phyloP scores from a whole-genome alignment of 2,888 invertebrate genomes.

The Ptychoptera contaminata region DNA sequence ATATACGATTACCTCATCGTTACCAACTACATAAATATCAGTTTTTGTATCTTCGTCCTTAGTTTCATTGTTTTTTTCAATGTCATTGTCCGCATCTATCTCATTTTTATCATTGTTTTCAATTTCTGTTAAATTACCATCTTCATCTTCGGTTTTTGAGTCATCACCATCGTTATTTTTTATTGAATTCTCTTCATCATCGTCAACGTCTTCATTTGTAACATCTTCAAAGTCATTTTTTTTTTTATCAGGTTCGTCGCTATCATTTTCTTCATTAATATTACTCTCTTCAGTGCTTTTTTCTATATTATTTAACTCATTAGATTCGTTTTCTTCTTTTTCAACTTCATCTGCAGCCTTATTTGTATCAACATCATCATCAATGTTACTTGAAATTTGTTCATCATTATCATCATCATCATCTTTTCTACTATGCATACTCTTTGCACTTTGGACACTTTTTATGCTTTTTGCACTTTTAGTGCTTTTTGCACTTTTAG shows the following conservation, averaged over 20 bases:
- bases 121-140: constrained; percentile 12
- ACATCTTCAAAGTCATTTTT: constrained; percentile 6
- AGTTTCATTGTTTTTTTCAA: constrained; percentile 12
- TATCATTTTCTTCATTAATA: constrained; percentile 10
- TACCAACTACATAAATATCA: constrained; percentile 18
- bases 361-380: constrained; percentile 11
- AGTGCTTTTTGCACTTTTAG: constrained; percentile 8
- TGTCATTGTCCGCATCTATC: constrained; percentile 8
- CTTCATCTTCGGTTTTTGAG: constrained; percentile 10
- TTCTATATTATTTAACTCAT: constrained; percentile 15
- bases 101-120: constrained; percentile 13
- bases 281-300: constrained; percentile 9
- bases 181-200: constrained; percentile 9
- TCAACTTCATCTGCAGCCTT: constrained; percentile 12
- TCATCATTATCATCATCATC: constrained; percentile 7
- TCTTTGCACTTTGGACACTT: background rate
- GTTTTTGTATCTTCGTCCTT: constrained; percentile 13
- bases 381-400: constrained; percentile 10
- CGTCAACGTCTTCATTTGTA: constrained; percentile 1
- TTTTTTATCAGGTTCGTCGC: constrained; percentile 11
- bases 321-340: constrained; percentile 8
- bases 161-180: constrained; percentile 10
- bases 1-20: constrained; percentile 28
- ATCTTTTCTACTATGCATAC: too few relatives aligned
- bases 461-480: background rate